Conservation (phyloP, 1,140 invertebrate genomes). For the Periplaneta americana region DNA sequence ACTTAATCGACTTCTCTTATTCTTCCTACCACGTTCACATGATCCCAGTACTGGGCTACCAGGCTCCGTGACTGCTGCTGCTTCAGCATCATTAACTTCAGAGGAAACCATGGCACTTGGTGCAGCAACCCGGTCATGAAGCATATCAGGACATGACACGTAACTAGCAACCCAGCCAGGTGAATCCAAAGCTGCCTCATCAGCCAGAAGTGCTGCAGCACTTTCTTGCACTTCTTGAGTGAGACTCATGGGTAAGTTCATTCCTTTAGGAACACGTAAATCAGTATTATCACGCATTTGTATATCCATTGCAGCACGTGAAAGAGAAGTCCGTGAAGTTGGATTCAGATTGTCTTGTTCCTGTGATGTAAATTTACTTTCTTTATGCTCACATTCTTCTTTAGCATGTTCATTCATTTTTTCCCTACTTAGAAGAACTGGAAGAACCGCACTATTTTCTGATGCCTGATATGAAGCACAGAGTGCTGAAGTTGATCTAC, state of each 20-base stretch:
- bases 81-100: slow-evolving; percentile 5
- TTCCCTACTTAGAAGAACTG: no score
- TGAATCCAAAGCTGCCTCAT: slow-evolving; percentile 25
- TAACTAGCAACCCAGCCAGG: slow-evolving; percentile 17
- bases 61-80: slow-evolving; percentile 5
- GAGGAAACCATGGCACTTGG: slow-evolving; percentile 10
- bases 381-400: no score
- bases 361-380: no score
- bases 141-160: slow-evolving; percentile 18
- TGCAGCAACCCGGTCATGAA: slow-evolving; percentile 1
- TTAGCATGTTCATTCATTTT: no score
- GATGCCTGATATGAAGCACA: no score
- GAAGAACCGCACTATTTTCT: no score
- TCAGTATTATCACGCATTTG: no score
- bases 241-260: neutral
- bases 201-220: slow-evolving; percentile 26
- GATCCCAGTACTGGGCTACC: neutral
- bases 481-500: no score
- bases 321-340: no score
- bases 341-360: no score
- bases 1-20: neutral
- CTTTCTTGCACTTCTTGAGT: slow-evolving; percentile 26
- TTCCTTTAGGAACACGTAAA: neutral
- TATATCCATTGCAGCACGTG: no score
- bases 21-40: neutral